These are phyloP conservation scores for Martes martes DNA, from an alignment of 2,113 vertebrate genomes.

Conservation along the genomic window DNA sequence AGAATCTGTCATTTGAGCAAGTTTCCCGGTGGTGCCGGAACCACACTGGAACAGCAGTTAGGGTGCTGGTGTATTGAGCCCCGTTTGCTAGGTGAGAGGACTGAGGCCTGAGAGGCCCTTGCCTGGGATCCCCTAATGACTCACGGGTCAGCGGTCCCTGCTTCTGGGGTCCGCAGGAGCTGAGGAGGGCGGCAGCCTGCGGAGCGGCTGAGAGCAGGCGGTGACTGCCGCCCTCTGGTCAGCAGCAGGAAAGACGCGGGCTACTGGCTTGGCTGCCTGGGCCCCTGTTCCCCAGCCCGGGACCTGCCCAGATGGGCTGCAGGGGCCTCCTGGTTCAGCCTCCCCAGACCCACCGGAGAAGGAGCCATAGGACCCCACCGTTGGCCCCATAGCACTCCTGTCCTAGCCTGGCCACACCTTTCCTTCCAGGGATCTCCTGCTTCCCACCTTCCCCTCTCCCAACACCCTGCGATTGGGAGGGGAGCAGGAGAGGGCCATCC, in stretches of 20 bases:
- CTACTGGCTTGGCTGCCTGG: no score
- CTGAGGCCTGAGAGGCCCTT: not conserved
- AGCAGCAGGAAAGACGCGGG: not conserved
- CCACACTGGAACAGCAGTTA: not conserved
- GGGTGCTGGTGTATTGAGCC: not conserved
- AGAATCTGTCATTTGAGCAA: not conserved
- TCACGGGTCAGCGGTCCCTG: not conserved
- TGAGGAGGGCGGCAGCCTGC: accelerated
- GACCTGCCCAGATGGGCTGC: not conserved
- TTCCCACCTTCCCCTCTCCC: not conserved
- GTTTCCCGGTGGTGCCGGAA: not conserved
- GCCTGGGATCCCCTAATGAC: not conserved
- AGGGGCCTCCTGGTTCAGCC: not conserved
- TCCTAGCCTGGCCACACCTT: no score
- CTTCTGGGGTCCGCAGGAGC: not conserved
- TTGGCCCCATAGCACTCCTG: not conserved
- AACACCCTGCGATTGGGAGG: not conserved
- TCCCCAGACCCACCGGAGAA: not conserved
- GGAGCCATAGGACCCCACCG: accelerated
- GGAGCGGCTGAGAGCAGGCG: not conserved
- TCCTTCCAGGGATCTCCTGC: not conserved
- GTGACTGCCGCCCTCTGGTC: slow-evolving; percentile 58
- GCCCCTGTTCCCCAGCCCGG: not conserved
- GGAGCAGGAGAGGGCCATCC: not conserved
- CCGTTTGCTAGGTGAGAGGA: not conserved